phyloP scores from a whole-genome alignment of 2,113 vertebrate genomes.

The Paedocypris sp. region DNA sequence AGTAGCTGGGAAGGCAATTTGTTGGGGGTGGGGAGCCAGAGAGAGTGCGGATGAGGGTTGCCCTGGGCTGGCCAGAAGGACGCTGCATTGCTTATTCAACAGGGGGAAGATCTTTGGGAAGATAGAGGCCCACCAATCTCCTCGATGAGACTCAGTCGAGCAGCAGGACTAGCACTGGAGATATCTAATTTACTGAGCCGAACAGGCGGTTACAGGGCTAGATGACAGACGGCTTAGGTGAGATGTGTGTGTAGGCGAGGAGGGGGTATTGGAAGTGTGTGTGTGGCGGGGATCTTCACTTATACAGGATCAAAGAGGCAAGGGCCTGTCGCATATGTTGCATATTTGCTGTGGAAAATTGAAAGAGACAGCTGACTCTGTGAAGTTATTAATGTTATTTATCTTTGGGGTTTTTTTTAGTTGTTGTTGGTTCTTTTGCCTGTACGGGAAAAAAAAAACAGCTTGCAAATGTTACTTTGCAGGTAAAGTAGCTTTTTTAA shows the following conservation, averaged over 20 bases:
- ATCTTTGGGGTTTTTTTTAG: too few relatives aligned
- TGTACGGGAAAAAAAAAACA: not conserved
- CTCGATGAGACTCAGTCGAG: conserved; percentile 30
- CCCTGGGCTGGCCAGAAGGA: conserved; percentile 47
- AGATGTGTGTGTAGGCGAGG: not conserved
- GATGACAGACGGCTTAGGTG: conserved; percentile 30
- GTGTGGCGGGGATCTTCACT: conserved; percentile 5
- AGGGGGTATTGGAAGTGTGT: not conserved
- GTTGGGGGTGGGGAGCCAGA: conserved; percentile 18
- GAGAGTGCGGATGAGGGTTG: conserved; percentile 29
- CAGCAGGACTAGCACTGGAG: conserved; percentile 22
- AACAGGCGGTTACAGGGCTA: conserved; percentile 20
- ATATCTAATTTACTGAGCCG: conserved; percentile 52
- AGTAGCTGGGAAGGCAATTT: conserved; percentile 27
- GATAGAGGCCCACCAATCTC: conserved; percentile 53
- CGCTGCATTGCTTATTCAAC: conserved; percentile 63
- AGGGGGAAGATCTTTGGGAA: conserved; percentile 53
- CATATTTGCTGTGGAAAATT: conserved; percentile 21
- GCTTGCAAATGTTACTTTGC: conserved; percentile 1
- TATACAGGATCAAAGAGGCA: conserved; percentile 27
- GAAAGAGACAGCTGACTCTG: not conserved
- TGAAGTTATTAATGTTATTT: not conserved
- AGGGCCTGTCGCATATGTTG: conserved; percentile 9
- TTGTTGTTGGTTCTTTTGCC: not conserved
- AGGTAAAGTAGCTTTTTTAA: not conserved